Percentiles rank a stretch among this genome's conserved stretches.
Evolutionary conservation across 2,113 vertebrate genomes (phyloP).

Genomic region (Dromas ardeola): DNA sequence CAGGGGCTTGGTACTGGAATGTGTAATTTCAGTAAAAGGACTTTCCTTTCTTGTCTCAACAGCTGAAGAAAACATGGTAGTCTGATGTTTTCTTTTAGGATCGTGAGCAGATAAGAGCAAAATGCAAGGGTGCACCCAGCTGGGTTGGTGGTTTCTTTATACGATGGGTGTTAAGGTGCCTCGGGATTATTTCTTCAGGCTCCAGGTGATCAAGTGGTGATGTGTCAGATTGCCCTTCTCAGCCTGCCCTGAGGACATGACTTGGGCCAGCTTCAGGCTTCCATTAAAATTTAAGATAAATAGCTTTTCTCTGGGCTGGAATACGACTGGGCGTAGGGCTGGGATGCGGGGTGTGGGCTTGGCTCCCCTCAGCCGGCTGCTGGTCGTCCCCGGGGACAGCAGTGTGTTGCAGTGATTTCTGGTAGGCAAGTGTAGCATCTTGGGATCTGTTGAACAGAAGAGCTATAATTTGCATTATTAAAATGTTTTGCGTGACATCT

Average conservation of each 20-base stretch:
- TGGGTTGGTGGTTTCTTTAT: neutral
- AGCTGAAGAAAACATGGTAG: rapidly evolving
- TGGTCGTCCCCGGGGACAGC: neutral
- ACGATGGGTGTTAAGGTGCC: rapidly evolving
- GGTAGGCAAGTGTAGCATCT: neutral
- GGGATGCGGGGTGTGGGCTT: rapidly evolving
- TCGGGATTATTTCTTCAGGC: neutral
- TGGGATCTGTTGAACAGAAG: neutral
- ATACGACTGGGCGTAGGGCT: neutral
- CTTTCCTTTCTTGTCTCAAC: neutral
- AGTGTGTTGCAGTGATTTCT: neutral
- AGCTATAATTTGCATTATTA: neutral
- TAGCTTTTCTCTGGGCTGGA: neutral
- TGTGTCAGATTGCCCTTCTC: neutral
- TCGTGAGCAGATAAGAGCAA: neutral
- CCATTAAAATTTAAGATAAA: neutral
- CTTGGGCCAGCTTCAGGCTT: neutral
- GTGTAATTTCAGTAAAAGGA: neutral
- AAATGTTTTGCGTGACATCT: neutral
- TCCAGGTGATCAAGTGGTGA: neutral
- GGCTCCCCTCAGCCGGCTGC: neutral
- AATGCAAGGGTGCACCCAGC: neutral
- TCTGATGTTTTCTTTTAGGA: neutral
- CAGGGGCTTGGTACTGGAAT: rapidly evolving
- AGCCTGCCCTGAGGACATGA: neutral